Evolutionary conservation across 1,140 invertebrate genomes (phyloP).

Genomic region (Neuroterus valhalla): DNA sequence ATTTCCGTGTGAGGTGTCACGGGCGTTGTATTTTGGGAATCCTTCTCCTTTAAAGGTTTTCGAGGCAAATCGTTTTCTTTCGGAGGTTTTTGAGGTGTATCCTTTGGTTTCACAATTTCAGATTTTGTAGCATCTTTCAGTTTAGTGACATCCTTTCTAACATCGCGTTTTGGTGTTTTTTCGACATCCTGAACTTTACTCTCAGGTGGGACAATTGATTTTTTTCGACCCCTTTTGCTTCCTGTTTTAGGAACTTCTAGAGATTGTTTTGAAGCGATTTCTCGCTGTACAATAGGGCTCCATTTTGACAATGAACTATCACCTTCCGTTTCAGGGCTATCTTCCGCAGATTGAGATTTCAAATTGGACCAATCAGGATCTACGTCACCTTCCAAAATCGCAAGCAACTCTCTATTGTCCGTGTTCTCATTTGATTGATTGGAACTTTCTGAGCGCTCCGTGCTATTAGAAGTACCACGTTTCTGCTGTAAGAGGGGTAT

Average conservation of each 20-base stretch:
- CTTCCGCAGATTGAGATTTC: conserved; percentile 62
- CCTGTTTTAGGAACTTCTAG: conserved; percentile 67
- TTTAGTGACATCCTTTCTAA: conserved; percentile 23
- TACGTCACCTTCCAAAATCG: conserved; percentile 74
- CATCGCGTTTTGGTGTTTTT: conserved; percentile 1
- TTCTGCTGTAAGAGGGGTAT: conserved; percentile 50
- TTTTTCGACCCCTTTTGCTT: conserved; percentile 57
- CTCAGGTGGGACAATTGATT: conserved; percentile 36
- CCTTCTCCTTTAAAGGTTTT: conserved; percentile 38
- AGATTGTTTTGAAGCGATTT: conserved; percentile 76
- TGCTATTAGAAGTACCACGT: not conserved
- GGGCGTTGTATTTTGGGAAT: conserved; percentile 36
- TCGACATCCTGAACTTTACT: conserved; percentile 8
- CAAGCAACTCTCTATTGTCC: conserved; percentile 72
- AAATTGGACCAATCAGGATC: conserved; percentile 74
- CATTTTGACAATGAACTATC: conserved; percentile 50
- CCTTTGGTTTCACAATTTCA: conserved; percentile 12
- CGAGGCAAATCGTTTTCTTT: conserved; percentile 37
- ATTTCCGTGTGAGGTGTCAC: conserved; percentile 4
- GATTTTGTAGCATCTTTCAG: conserved; percentile 25
- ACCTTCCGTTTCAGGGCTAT: conserved; percentile 26
- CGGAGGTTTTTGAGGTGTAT: conserved; percentile 33
- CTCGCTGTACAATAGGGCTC: conserved; percentile 71
- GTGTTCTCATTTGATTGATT: conserved; percentile 40
- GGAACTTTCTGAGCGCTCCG: not conserved